A percentile compares a stretch with the other conserved stretches of the same genome.
phyloP scores from a whole-genome alignment of 64 coral and sea anemone species.

The Montipora capricornis region DNA sequence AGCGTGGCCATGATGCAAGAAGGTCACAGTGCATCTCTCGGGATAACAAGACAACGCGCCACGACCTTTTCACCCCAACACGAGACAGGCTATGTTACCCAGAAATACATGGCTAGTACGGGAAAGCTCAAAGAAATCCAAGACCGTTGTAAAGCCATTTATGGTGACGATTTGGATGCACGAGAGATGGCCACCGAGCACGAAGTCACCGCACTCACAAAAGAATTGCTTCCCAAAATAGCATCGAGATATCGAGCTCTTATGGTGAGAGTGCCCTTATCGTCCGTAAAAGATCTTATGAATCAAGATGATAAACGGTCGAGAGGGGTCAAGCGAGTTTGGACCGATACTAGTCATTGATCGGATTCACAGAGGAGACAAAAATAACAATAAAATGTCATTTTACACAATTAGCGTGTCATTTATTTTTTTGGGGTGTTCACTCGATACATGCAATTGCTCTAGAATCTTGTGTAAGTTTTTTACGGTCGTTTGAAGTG shows the following conservation, averaged over 20 bases:
- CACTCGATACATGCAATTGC: too few relatives aligned
- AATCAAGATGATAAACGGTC: not conserved
- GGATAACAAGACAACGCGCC: not conserved
- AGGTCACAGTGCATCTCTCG: too few relatives aligned
- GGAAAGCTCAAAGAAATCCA: too few relatives aligned
- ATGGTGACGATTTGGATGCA: not conserved
- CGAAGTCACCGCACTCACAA: not conserved
- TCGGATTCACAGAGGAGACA: too few relatives aligned
- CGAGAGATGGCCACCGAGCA: not conserved
- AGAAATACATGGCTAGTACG: not conserved
- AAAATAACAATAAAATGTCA: too few relatives aligned
- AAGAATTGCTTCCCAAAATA: not conserved
- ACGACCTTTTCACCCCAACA: not conserved
- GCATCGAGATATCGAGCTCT: not conserved
- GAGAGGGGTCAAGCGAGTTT: not conserved
- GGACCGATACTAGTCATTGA: not conserved
- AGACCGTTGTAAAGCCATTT: too few relatives aligned
- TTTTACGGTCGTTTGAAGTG: too few relatives aligned
- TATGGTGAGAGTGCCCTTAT: not conserved
- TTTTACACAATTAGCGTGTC: too few relatives aligned
- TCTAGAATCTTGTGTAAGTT: too few relatives aligned
- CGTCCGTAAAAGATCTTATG: not conserved
- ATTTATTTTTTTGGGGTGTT: too few relatives aligned
- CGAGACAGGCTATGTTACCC: not conserved
- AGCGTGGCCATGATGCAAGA: constrained; percentile 3